Conservation (phyloP, 1,140 invertebrate genomes). For the Macrostomum lignano region DNA sequence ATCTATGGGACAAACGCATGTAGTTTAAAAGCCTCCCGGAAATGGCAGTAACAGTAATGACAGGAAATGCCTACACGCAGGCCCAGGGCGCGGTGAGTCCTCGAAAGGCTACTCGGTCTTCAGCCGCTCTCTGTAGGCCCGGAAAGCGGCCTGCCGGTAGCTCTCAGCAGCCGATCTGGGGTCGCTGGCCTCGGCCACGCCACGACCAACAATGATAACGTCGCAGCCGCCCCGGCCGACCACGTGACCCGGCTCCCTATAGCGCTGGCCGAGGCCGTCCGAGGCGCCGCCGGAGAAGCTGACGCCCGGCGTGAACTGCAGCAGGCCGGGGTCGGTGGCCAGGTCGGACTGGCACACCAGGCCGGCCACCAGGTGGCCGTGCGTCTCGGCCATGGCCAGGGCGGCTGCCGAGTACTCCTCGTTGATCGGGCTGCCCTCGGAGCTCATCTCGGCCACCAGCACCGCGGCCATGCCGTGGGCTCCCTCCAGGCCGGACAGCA, state of each 20-base stretch:
- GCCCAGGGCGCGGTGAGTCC: too few species aligned
- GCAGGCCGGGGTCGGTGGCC: neutral
- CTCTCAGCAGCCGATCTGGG: slow-evolving; percentile 35
- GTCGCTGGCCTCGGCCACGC: slow-evolving; percentile 42
- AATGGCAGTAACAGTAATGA: too few species aligned
- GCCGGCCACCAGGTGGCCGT: slow-evolving; percentile 44
- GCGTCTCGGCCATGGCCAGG: slow-evolving; percentile 31
- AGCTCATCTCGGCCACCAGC: slow-evolving; percentile 58
- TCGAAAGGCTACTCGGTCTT: too few species aligned
- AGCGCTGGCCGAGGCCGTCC: slow-evolving; percentile 41
- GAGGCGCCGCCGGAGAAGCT: slow-evolving; percentile 29
- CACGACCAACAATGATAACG: slow-evolving; percentile 67
- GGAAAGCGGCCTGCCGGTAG: slow-evolving; percentile 37
- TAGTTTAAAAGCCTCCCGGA: too few species aligned
- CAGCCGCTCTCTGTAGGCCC: too few species aligned
- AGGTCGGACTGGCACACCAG: slow-evolving; percentile 46
- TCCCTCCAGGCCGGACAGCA: slow-evolving; percentile 45
- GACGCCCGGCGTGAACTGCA: slow-evolving; percentile 34
- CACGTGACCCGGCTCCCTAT: slow-evolving; percentile 48
- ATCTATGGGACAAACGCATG: too few species aligned
- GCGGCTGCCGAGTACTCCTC: slow-evolving; percentile 37
- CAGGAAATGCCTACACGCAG: too few species aligned
- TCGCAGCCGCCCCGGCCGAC: slow-evolving; percentile 52
- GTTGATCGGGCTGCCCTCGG: slow-evolving; percentile 43
- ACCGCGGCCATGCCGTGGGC: slow-evolving; percentile 13